Evolutionary conservation across 2,113 vertebrate species (phyloP), one percentile per base, ranked within the genome.

Genomic region (Albula glossodonta): DNA sequence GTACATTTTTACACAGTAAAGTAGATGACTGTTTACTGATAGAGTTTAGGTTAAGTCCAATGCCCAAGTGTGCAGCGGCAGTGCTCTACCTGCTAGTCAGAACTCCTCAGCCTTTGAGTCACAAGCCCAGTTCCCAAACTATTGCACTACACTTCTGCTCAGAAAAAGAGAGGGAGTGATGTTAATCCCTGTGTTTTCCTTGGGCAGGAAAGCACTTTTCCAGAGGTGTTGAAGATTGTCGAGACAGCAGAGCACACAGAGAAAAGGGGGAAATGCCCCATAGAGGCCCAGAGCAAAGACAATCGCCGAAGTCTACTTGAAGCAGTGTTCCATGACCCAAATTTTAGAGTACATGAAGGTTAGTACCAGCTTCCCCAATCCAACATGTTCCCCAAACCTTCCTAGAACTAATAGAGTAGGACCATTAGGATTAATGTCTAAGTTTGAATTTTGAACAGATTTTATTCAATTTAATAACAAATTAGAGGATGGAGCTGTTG

Each of bases 281-380:
- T 86, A 51, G 86, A 88, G 78, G 66, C 79, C 0, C 86, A 84
- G 81, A 2, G 52, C 78, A 74, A 87, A 83, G 83, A 83, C 31
- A 87, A 90, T 84, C 87, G 85, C 19, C 84, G 89, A 22, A 8
- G 74, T 5, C 83, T 86, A 51, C 81, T 90, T 25, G 89, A 89
- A 48, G 57, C 66, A 41, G 88, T 85, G 31, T 90, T 92, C 82
- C 89, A 70, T 0, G 88, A 88, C 31, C 88, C 91, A 0, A 86
- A 88, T 1, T 53, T 52, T 1, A 89, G 90, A 1, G 85, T 88
- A 0, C 83, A 83, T 51, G 89, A 89, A 89, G 88, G 88, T 88
- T 12, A n/a, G 84, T 50, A 31, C 19, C 4, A 5, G 8, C 7
- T n/a, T 11, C 8, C 8, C 50, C 9, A 13, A 31, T n/a, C 51